Percentiles rank a stretch among this genome's conserved stretches.
Evolutionary conservation across 2,113 vertebrate species (phyloP).

Genomic region (Caranx ignobilis): DNA sequence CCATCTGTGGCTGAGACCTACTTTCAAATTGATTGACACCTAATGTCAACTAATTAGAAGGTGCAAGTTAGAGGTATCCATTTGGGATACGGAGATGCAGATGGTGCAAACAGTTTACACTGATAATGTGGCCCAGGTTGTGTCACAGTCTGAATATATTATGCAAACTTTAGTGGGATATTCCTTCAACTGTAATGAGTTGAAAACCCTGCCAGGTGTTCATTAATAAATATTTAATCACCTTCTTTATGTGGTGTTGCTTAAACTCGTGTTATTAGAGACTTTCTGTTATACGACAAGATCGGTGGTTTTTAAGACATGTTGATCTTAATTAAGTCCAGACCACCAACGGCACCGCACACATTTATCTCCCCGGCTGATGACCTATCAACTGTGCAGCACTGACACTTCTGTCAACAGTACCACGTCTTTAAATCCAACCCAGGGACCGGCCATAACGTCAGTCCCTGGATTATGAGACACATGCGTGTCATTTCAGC

Average conservation of each 20-base stretch:
- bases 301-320: not conserved
- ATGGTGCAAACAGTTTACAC: slow-evolving; percentile 34
- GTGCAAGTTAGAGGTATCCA: slow-evolving; percentile 18
- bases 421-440: slow-evolving; percentile 28
- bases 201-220: slow-evolving; percentile 18
- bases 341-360: not conserved
- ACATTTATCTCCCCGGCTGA: slow-evolving; percentile 20
- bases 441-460: not conserved
- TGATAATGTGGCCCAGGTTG: not conserved
- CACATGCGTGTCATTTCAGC: slow-evolving; percentile 57
- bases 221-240: slow-evolving; percentile 37
- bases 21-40: slow-evolving; percentile 31
- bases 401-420: slow-evolving; percentile 18
- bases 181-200: slow-evolving; percentile 1
- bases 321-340: slow-evolving; percentile 27
- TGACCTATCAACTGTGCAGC: not conserved
- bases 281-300: slow-evolving; percentile 8
- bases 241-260: not conserved
- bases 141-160: slow-evolving; percentile 11
- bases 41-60: slow-evolving; percentile 45
- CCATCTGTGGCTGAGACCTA: slow-evolving; percentile 9
- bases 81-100: slow-evolving; percentile 28
- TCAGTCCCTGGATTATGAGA: slow-evolving; percentile 44
- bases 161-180: slow-evolving; percentile 7
- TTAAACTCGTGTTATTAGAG: not conserved